Percentiles rank a stretch among this genome's conserved stretches.
These are phyloP conservation scores for Chlorops oryzae DNA, from an alignment of 1,140 invertebrate species.

Conservation along the genomic window DNA sequence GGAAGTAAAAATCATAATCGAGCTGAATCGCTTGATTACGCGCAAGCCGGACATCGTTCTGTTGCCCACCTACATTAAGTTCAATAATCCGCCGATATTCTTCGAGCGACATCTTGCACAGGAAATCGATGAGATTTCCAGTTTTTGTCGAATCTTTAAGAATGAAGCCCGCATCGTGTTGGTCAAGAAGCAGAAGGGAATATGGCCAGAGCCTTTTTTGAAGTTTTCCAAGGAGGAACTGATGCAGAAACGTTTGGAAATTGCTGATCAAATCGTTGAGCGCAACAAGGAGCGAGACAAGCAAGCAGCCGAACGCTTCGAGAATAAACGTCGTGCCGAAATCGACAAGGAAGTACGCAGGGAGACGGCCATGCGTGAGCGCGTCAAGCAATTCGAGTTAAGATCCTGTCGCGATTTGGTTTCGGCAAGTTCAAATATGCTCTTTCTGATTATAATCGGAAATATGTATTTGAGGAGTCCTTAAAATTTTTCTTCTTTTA, in stretches of 20 bases:
- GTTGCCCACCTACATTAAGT: conserved; percentile 37
- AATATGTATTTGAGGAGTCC: too few species aligned
- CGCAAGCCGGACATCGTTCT: conserved; percentile 43
- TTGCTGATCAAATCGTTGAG: conserved; percentile 37
- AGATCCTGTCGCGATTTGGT: conserved; percentile 33
- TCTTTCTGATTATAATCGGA: too few species aligned
- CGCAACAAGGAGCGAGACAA: conserved; percentile 42
- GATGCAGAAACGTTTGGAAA: conserved; percentile 35
- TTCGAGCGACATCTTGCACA: conserved; percentile 38
- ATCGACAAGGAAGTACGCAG: conserved; percentile 38
- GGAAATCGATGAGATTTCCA: conserved; percentile 41
- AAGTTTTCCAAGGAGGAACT: conserved; percentile 35
- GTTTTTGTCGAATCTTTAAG: conserved; percentile 44
- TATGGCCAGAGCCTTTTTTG: conserved; percentile 42
- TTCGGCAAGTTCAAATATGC: too few species aligned
- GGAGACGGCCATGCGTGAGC: conserved; percentile 37
- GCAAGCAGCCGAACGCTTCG: conserved; percentile 34
- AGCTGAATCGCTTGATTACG: conserved; percentile 38
- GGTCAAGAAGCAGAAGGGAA: conserved; percentile 36
- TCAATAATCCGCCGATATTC: conserved; percentile 45
- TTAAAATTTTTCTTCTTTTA: too few species aligned
- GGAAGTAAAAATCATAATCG: conserved; percentile 44
- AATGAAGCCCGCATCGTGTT: conserved; percentile 44
- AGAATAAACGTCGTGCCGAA: conserved; percentile 34
- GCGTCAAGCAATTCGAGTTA: conserved; percentile 38